phyloP scores from a whole-genome alignment of 2,113 vertebrate species.

The Macrotis lagotis region DNA sequence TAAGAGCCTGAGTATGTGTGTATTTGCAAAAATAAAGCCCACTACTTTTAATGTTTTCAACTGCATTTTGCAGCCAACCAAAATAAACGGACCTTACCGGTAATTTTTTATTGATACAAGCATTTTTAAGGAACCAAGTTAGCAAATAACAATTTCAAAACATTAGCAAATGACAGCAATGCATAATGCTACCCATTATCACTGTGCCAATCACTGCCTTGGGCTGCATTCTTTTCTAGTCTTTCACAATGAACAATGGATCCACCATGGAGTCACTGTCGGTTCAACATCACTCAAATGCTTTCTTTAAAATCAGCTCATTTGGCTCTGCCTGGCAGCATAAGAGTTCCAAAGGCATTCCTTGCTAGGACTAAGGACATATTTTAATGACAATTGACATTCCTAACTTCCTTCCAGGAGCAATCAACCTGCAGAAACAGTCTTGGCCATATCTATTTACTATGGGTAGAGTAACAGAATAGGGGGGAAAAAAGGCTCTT shows the following conservation, averaged over 20 bases:
- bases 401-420: neutral
- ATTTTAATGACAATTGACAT: slow-evolving; percentile 9
- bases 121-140: slow-evolving; percentile 10
- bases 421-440: neutral
- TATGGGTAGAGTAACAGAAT: neutral
- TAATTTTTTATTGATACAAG: neutral
- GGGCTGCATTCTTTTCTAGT: slow-evolving; percentile 40
- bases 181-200: neutral
- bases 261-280: neutral
- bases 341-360: neutral
- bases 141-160: slow-evolving; percentile 22
- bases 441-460: neutral
- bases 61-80: slow-evolving; percentile 22
- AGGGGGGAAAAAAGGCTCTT: neutral
- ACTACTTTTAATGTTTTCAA: neutral
- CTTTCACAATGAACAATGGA: slow-evolving; percentile 55
- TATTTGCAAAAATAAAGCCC: neutral
- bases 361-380: neutral
- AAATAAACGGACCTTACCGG: slow-evolving; percentile 20
- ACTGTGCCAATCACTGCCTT: neutral
- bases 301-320: slow-evolving; percentile 39
- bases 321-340: slow-evolving; percentile 1
- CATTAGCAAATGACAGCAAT: slow-evolving; percentile 1
- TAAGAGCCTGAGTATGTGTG: neutral
- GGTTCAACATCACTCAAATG: slow-evolving; percentile 1